These are phyloP conservation scores for Drosophila vallismaia DNA, from an alignment of 2,888 invertebrate genomes.

Conservation along the genomic window DNA sequence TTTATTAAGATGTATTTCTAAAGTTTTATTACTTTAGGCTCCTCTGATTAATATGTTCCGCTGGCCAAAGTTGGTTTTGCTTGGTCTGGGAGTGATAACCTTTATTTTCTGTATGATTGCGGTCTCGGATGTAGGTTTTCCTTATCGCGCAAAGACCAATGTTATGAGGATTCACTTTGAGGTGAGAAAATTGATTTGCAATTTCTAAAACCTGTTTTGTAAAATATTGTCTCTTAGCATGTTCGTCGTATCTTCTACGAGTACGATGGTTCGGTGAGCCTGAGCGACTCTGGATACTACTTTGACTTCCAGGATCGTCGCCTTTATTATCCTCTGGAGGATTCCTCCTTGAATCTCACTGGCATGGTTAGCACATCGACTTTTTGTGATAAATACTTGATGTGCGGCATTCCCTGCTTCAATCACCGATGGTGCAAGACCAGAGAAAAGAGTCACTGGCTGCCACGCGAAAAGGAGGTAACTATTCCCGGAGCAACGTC, in stretches of 20 bases:
- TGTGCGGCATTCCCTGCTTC: slow-evolving; percentile 80
- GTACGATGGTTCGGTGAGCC: slow-evolving; percentile 76
- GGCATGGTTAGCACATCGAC: slow-evolving; percentile 53
- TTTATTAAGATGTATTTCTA: neutral
- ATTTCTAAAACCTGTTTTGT: neutral
- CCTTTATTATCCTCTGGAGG: slow-evolving; percentile 56
- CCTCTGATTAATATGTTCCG: slow-evolving; percentile 81
- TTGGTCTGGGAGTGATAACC: slow-evolving; percentile 61
- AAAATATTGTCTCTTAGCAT: slow-evolving; percentile 81
- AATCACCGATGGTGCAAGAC: slow-evolving; percentile 75
- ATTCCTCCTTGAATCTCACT: slow-evolving; percentile 59
- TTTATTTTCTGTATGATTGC: slow-evolving; percentile 78
- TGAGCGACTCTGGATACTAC: slow-evolving; percentile 84
- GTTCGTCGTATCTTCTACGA: slow-evolving; percentile 84
- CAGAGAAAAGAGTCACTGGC: slow-evolving; percentile 62
- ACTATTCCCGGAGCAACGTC: slow-evolving; percentile 55
- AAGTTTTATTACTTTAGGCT: slow-evolving; percentile 54
- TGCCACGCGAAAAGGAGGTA: slow-evolving; percentile 62
- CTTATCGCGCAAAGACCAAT: slow-evolving; percentile 85
- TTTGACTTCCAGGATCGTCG: slow-evolving; percentile 84
- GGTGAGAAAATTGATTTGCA: slow-evolving; percentile 80
- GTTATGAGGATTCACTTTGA: slow-evolving; percentile 85
- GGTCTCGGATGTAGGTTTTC: slow-evolving; percentile 86
- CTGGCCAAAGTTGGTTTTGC: slow-evolving; percentile 71
- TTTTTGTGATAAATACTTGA: slow-evolving; percentile 71